Percentiles rank a stretch among this genome's conserved stretches.
These are phyloP conservation scores for Paragorgia papillata DNA, from an alignment of 92 coral and sea anemone species.

Conservation along the genomic window DNA sequence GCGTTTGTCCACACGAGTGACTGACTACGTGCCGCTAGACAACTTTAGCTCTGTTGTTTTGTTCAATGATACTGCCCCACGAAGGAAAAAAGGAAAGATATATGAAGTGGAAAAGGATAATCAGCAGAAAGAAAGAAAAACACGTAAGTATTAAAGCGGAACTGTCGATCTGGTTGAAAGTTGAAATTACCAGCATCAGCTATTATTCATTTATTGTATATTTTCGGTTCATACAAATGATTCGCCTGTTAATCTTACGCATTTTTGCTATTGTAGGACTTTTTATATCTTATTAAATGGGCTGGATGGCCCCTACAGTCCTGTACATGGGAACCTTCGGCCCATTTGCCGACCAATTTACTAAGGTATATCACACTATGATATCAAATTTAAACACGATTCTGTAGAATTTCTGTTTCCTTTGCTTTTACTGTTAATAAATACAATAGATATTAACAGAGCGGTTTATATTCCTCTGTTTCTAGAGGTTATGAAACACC, in stretches of 20 bases:
- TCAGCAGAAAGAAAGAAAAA: constrained; percentile 1
- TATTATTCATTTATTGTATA: too few relatives aligned
- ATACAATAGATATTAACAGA: background rate
- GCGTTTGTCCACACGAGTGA: constrained; percentile 6
- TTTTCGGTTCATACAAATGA: background rate
- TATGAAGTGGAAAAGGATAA: constrained; percentile 30
- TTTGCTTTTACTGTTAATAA: background rate
- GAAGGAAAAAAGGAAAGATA: constrained; percentile 25
- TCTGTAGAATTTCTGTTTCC: background rate
- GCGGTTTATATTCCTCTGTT: background rate
- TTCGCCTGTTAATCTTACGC: background rate
- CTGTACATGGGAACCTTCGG: constrained; percentile 47
- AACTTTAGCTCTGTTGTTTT: constrained; percentile 31
- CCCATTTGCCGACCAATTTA: constrained; percentile 24
- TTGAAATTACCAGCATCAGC: too few relatives aligned
- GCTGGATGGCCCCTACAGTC: constrained; percentile 32
- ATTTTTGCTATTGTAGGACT: constrained; percentile 27
- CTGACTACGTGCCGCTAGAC: constrained; percentile 18
- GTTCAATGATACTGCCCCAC: constrained; percentile 23
- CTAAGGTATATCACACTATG: constrained; percentile 15
- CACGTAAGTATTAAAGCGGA: too few relatives aligned
- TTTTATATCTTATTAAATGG: constrained; percentile 46
- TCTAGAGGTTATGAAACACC: constrained; percentile 18
- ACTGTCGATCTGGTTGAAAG: too few relatives aligned
- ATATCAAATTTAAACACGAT: background rate